Percentiles rank a stretch among this genome's conserved stretches.
phyloP scores from a whole-genome alignment of 1,140 invertebrate species.

The Holcopasites calliopsidis region DNA sequence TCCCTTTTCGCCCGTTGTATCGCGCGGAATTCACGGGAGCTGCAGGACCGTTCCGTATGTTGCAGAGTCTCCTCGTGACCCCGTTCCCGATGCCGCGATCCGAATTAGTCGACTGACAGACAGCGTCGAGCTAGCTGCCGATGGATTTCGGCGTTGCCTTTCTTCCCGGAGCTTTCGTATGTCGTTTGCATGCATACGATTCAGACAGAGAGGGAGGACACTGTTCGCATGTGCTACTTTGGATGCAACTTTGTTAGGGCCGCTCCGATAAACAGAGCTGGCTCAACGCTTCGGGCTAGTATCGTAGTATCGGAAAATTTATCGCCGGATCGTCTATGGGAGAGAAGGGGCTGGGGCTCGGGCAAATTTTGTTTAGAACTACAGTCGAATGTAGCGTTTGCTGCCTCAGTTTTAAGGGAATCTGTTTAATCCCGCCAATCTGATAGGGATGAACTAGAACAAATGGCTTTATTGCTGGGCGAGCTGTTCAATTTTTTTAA shows the following conservation, averaged over 20 bases:
- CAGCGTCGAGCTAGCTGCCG: neutral
- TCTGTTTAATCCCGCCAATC: neutral
- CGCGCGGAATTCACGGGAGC: neutral
- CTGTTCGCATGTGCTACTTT: neutral
- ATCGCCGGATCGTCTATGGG: neutral
- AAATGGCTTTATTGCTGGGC: neutral
- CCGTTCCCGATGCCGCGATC: neutral
- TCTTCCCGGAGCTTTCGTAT: neutral
- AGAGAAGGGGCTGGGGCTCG: no score
- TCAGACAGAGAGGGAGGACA: no score
- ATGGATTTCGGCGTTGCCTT: neutral
- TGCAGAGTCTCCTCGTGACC: neutral
- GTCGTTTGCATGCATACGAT: neutral
- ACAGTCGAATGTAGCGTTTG: neutral
- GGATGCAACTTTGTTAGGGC: neutral
- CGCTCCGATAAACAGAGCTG: neutral
- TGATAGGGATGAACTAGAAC: neutral
- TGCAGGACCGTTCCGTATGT: neutral
- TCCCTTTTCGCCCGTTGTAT: neutral
- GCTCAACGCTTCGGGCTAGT: neutral
- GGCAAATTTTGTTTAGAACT: neutral
- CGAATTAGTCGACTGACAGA: slow-evolving; percentile 7
- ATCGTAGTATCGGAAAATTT: slow-evolving; percentile 10
- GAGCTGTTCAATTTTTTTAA: neutral
- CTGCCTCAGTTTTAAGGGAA: neutral